Percentiles rank a stretch among this genome's conserved stretches.
These are phyloP conservation scores for Caenorhabditis sulstoni DNA, from an alignment of 2,888 invertebrate genomes.

Conservation along the genomic window DNA sequence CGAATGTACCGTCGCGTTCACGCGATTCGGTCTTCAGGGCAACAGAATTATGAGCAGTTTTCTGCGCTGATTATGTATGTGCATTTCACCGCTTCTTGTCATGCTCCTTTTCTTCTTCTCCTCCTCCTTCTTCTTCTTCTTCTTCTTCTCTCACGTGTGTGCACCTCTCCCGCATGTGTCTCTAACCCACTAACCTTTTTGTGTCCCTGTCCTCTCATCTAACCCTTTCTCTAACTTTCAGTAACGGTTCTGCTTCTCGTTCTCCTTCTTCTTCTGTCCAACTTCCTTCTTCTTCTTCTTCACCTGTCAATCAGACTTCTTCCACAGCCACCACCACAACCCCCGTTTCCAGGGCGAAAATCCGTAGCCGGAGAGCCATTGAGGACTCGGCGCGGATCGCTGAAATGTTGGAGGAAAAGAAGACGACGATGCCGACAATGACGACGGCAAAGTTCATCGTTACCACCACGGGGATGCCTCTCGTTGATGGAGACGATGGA, in stretches of 20 bases:
- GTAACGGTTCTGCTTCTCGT: not conserved
- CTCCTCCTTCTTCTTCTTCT: not conserved
- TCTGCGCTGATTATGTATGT: slow-evolving; percentile 42
- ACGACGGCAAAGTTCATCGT: not conserved
- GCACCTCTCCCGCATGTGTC: too few species aligned
- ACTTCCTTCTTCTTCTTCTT: too few species aligned
- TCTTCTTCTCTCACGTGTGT: slow-evolving; percentile 1
- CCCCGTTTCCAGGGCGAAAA: not conserved
- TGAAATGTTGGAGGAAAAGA: slow-evolving; percentile 7
- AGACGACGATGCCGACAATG: not conserved
- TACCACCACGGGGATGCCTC: not conserved
- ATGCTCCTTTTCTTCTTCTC: not conserved
- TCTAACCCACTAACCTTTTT: slow-evolving; percentile 2
- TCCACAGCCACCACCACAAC: not conserved
- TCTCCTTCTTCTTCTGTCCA: not conserved
- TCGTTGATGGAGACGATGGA: not conserved
- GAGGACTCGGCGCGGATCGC: slow-evolving; percentile 8
- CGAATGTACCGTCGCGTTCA: slow-evolving; percentile 14
- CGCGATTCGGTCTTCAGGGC: slow-evolving; percentile 16
- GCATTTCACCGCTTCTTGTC: not conserved
- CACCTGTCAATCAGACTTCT: not conserved
- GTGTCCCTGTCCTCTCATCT: too few species aligned
- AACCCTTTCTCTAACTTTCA: not conserved
- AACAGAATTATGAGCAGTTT: slow-evolving; percentile 31
- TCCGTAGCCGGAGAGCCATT: slow-evolving; percentile 12